phyloP scores from a whole-genome alignment of 2,113 vertebrate species.

The Apteryx mantelli region DNA sequence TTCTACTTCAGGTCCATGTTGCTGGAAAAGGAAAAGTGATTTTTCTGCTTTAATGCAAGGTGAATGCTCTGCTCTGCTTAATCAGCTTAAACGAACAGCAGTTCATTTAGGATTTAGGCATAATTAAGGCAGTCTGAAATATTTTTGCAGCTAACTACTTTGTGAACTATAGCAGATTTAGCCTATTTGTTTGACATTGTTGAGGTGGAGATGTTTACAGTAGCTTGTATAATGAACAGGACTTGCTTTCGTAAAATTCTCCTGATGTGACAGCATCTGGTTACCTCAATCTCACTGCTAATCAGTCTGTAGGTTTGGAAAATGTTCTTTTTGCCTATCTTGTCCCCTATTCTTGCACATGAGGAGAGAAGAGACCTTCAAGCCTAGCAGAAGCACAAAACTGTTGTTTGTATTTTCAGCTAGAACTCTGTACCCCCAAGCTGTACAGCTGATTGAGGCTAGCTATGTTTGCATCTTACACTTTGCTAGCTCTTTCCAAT shows the following conservation, averaged over 20 bases:
- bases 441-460: not conserved
- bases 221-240: not conserved
- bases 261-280: not conserved
- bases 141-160: not conserved
- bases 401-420: not conserved
- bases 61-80: not conserved
- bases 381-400: not conserved
- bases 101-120: not conserved
- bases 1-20: not conserved
- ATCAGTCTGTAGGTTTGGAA: not conserved
- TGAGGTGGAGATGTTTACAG: conserved; percentile 20
- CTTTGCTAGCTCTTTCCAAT: not conserved
- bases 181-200: not conserved
- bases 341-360: not conserved
- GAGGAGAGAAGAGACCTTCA: not conserved
- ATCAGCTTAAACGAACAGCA: not conserved
- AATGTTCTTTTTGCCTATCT: not conserved
- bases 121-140: not conserved
- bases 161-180: not conserved
- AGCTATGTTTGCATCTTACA: not conserved
- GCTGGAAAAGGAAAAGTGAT: not conserved
- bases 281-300: not conserved
- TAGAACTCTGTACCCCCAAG: not conserved
- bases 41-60: not conserved
- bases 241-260: not conserved